Percentiles rank a stretch among this genome's conserved stretches.
Conservation (phyloP, 2,113 vertebrate genomes). For the Oncorhynchus kisutch region DNA sequence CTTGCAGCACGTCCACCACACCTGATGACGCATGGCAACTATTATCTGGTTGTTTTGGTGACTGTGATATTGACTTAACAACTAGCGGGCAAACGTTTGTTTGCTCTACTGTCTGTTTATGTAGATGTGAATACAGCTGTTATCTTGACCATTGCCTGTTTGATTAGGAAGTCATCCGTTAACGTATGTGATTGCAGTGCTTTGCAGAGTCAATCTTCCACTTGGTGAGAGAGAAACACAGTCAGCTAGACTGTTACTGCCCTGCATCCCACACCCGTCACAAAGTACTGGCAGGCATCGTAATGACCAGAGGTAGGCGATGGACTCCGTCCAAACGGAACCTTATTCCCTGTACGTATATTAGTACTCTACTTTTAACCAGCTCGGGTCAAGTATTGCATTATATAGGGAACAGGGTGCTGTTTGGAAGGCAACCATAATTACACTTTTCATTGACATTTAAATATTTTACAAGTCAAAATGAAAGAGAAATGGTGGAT, state of each 20-base stretch:
- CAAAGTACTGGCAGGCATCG: constrained; percentile 96
- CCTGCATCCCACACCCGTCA: constrained; percentile 83
- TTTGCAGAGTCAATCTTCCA: constrained; percentile 93
- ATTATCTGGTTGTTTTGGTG: neutral
- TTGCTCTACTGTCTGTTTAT: neutral
- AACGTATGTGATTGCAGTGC: constrained; percentile 92
- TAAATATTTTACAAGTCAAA: constrained; percentile 70
- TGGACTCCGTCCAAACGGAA: too few relatives aligned
- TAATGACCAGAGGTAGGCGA: constrained; percentile 98
- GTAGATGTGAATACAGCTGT: neutral
- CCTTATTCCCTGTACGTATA: too few relatives aligned
- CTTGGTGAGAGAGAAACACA: constrained; percentile 96
- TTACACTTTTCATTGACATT: constrained; percentile 68
- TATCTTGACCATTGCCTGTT: neutral
- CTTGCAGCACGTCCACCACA: neutral
- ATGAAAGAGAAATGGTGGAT: constrained; percentile 33
- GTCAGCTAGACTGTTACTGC: constrained; percentile 83
- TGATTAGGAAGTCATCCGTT: neutral
- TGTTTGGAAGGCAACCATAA: too few relatives aligned
- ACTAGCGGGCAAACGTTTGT: neutral
- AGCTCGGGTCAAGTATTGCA: too few relatives aligned
- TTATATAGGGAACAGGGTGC: too few relatives aligned
- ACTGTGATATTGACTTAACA: neutral
- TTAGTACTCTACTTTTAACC: too few relatives aligned
- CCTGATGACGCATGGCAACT: neutral